A percentile compares a stretch with the other conserved stretches of the same genome.
Evolutionary conservation across 2,113 vertebrate genomes (phyloP).

Genomic region (Cavia aperea): DNA sequence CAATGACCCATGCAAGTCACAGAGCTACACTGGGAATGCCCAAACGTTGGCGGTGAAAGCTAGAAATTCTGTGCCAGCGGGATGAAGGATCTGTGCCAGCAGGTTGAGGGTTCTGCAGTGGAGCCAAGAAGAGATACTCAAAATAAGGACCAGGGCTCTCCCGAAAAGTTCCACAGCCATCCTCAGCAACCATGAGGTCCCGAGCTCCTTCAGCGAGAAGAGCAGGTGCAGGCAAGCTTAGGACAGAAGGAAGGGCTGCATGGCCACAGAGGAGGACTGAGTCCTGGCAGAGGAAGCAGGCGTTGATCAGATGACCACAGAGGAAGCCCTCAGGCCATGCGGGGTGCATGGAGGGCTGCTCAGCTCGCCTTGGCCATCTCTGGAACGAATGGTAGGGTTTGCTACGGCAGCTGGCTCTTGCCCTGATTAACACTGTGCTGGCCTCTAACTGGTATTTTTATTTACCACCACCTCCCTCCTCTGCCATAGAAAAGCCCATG

Average conservation of each 20-base stretch:
- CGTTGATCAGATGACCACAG: neutral
- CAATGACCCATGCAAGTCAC: too few relatives aligned
- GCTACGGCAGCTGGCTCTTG: neutral
- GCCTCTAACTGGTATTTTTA: too few relatives aligned
- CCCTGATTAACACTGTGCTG: neutral
- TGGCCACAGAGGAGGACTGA: neutral
- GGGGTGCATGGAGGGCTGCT: neutral
- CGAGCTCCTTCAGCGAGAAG: too few relatives aligned
- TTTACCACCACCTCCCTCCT: neutral
- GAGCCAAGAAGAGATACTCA: too few relatives aligned
- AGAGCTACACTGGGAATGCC: too few relatives aligned
- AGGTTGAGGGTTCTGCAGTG: too few relatives aligned
- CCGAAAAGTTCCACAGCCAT: too few relatives aligned
- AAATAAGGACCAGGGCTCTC: too few relatives aligned
- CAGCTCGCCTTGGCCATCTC: neutral
- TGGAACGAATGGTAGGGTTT: neutral
- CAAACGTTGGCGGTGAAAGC: too few relatives aligned
- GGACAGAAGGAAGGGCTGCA: neutral
- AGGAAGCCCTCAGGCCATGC: neutral
- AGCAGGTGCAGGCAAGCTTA: neutral
- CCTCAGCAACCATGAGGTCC: too few relatives aligned
- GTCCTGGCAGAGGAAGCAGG: fast-evolving
- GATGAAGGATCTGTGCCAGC: too few relatives aligned
- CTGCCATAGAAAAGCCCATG: neutral
- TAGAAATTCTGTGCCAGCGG: too few relatives aligned